A percentile compares a stretch with the other conserved stretches of the same genome.
These are phyloP conservation scores for Apeira syringaria DNA, from an alignment of 2,888 invertebrate genomes.

Conservation along the genomic window DNA sequence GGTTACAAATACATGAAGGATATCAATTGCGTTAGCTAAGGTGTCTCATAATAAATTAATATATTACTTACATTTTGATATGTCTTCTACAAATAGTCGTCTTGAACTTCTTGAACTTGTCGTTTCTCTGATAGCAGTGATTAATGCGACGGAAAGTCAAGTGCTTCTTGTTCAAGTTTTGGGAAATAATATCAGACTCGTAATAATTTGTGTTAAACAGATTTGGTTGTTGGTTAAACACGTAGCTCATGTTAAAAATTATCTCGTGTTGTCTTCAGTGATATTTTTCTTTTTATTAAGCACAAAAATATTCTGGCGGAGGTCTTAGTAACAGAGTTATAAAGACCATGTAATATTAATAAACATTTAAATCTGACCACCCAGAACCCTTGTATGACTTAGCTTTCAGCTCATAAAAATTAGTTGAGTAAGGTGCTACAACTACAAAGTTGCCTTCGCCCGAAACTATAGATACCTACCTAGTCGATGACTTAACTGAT, in stretches of 20 bases:
- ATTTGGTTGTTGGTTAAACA: constrained; percentile 49
- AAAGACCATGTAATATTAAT: constrained; percentile 52
- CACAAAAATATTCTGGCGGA: constrained; percentile 32
- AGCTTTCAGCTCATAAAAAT: neutral
- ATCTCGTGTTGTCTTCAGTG: constrained; percentile 23
- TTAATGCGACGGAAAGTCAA: constrained; percentile 53
- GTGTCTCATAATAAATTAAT: too few species aligned
- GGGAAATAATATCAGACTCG: constrained; percentile 34
- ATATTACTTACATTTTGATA: constrained; percentile 68
- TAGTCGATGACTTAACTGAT: neutral
- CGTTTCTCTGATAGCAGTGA: constrained; percentile 58
- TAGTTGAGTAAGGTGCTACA: too few species aligned
- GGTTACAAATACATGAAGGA: too few species aligned
- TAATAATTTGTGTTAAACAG: constrained; percentile 45
- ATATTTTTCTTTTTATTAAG: constrained; percentile 19
- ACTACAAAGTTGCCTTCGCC: too few species aligned
- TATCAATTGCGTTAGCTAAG: too few species aligned
- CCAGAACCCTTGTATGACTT: constrained; percentile 6
- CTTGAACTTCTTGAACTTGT: constrained; percentile 69
- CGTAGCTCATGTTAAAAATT: constrained; percentile 66
- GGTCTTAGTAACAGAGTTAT: constrained; percentile 55
- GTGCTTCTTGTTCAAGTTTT: constrained; percentile 43
- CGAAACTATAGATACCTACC: too few species aligned
- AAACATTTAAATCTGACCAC: constrained; percentile 18
- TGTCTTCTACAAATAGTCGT: constrained; percentile 59